phyloP scores from a whole-genome alignment of 2,888 invertebrate species.

The Cenopis cana region DNA sequence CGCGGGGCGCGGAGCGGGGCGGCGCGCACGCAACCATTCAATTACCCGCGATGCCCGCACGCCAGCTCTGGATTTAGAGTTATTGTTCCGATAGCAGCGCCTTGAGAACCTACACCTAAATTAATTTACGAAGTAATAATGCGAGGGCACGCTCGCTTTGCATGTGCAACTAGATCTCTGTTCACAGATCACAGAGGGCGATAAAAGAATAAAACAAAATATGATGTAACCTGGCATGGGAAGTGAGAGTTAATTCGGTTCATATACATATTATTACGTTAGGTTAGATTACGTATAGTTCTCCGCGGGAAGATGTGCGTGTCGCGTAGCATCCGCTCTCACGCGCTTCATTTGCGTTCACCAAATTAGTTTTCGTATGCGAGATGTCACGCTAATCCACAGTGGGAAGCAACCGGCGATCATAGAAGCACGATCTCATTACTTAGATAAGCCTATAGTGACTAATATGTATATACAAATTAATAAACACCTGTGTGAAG shows the following conservation, averaged over 20 bases:
- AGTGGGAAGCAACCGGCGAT: not conserved
- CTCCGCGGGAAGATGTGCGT: constrained; percentile 21
- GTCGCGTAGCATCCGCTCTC: constrained; percentile 39
- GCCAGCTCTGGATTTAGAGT: constrained; percentile 39
- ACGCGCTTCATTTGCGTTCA: constrained; percentile 44
- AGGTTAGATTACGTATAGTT: constrained; percentile 37
- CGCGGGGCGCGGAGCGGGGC: constrained; percentile 11
- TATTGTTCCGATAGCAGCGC: constrained; percentile 39
- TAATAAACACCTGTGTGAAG: not conserved
- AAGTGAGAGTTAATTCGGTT: constrained; percentile 36
- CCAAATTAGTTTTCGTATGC: constrained; percentile 41
- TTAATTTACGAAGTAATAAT: constrained; percentile 33
- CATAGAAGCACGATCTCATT: not conserved
- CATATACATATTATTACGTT: constrained; percentile 32
- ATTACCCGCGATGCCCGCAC: constrained; percentile 41
- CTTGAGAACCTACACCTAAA: constrained; percentile 38
- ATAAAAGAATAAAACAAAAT: not conserved
- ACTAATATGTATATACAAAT: no score
- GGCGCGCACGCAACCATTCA: constrained; percentile 42
- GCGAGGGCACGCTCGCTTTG: constrained; percentile 28
- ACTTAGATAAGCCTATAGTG: not conserved
- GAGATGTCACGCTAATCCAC: constrained; percentile 26
- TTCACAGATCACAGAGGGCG: not conserved
- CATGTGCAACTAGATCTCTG: constrained; percentile 20
- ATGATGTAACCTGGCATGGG: constrained; percentile 25